These are phyloP conservation scores for Polymixis flavicincta DNA, from an alignment of 2,888 invertebrate genomes.

Conservation along the genomic window DNA sequence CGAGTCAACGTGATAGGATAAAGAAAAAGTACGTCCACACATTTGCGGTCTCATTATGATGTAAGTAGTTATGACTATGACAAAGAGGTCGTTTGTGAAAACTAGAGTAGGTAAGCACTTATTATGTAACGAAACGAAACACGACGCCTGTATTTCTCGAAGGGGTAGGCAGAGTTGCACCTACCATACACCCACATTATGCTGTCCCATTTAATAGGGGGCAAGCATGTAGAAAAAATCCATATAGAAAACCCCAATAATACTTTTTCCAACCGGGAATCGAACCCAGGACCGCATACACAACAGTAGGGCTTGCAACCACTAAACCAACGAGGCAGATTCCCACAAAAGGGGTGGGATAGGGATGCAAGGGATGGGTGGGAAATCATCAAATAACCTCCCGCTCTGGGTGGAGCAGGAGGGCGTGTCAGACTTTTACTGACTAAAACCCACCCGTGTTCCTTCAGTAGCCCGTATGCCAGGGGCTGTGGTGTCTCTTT, in stretches of 20 bases:
- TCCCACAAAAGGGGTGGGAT: too few species aligned
- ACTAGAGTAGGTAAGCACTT: not conserved
- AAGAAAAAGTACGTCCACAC: not conserved
- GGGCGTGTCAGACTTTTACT: too few species aligned
- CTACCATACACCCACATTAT: not conserved
- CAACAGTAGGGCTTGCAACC: not conserved
- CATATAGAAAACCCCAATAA: not conserved
- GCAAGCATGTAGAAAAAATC: not conserved
- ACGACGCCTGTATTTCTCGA: not conserved
- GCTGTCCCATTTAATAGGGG: not conserved
- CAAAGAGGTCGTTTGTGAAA: not conserved
- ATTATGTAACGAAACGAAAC: not conserved
- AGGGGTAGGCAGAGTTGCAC: not conserved
- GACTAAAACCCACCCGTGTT: too few species aligned
- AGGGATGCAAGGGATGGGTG: too few species aligned
- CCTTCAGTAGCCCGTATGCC: too few species aligned
- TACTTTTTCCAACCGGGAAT: not conserved
- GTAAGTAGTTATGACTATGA: not conserved
- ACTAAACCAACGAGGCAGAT: not conserved
- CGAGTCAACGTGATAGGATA: not conserved
- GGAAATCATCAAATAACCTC: too few species aligned
- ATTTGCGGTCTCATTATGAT: not conserved
- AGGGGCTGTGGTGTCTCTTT: too few species aligned
- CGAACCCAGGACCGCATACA: not conserved
- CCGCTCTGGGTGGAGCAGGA: too few species aligned